These are phyloP conservation scores for Neomonachus schauinslandi DNA, from an alignment of 2,113 vertebrate genomes.

Conservation along the genomic window DNA sequence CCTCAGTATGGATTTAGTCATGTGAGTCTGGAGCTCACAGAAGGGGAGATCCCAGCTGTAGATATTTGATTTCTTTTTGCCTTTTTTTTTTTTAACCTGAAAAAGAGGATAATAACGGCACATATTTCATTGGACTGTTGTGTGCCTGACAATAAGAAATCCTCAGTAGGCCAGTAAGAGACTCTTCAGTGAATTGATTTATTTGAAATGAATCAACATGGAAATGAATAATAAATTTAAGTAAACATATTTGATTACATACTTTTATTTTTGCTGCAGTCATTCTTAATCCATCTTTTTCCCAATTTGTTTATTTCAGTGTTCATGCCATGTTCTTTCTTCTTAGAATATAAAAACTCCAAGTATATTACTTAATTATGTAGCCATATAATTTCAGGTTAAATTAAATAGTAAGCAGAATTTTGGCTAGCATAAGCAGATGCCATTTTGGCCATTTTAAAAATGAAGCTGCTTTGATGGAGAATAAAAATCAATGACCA, in stretches of 20 bases:
- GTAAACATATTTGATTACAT: conserved; percentile 66
- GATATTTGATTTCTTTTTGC: not conserved
- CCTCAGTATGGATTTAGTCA: not conserved
- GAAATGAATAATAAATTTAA: conserved; percentile 76
- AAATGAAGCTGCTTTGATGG: conserved; percentile 78
- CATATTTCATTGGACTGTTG: not conserved
- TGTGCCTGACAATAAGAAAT: conserved; percentile 28
- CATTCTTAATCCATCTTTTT: conserved; percentile 57
- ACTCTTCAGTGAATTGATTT: conserved; percentile 53
- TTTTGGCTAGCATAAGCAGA: conserved; percentile 81
- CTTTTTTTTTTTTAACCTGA: not conserved
- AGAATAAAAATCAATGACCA: conserved; percentile 84
- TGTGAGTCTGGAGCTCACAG: not conserved
- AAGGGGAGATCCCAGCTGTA: not conserved
- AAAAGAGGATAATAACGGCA: not conserved
- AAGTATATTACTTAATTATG: conserved; percentile 66
- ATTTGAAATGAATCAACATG: conserved; percentile 62
- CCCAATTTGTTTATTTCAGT: conserved; percentile 59
- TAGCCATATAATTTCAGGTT: conserved; percentile 64
- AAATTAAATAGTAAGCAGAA: conserved; percentile 76
- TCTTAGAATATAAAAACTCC: conserved; percentile 33
- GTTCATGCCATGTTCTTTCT: conserved; percentile 20
- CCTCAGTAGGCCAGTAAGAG: not conserved
- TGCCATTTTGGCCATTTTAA: conserved; percentile 79
- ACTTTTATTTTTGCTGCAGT: conserved; percentile 57